These are phyloP conservation scores for Cosmopolites sordidus DNA, from an alignment of 2,888 invertebrate genomes.

Conservation along the genomic window DNA sequence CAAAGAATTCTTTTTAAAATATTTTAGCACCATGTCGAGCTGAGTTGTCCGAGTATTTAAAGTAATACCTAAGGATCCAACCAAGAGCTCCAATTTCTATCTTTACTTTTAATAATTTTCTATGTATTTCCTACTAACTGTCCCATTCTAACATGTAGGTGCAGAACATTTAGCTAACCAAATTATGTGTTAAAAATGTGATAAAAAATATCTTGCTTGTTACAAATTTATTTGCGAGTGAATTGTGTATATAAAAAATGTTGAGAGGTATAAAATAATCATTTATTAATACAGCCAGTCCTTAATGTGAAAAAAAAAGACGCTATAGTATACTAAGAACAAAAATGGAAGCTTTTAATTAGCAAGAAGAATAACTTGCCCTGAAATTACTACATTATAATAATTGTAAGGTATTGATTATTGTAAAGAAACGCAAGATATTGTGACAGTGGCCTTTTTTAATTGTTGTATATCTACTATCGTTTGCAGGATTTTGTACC, in stretches of 20 bases:
- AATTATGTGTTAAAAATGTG: conserved; percentile 11
- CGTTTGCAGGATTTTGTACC: conserved; percentile 19
- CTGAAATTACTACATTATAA: too few relatives aligned
- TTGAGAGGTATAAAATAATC: not conserved
- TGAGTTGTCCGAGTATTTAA: conserved; percentile 47
- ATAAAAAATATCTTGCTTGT: conserved; percentile 10
- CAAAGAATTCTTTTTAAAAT: not conserved
- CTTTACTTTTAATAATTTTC: conserved; percentile 13
- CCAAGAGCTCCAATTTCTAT: conserved; percentile 35
- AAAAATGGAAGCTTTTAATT: too few relatives aligned
- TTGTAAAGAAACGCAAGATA: conserved; percentile 29
- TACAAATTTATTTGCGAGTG: conserved; percentile 7
- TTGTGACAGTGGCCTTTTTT: conserved; percentile 34
- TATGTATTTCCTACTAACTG: conserved; percentile 19
- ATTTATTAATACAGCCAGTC: too few relatives aligned
- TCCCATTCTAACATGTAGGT: conserved; percentile 11
- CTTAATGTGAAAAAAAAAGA: too few relatives aligned
- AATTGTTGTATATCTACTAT: conserved; percentile 23
- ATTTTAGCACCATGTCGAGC: conserved; percentile 39
- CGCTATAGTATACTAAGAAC: too few relatives aligned
- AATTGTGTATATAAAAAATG: conserved; percentile 9
- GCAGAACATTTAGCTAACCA: conserved; percentile 6
- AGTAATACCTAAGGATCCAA: conserved; percentile 45
- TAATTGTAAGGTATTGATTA: conserved; percentile 11
- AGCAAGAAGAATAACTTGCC: too few relatives aligned